These are phyloP conservation scores for Pseudopodoces humilis DNA, from an alignment of 2,113 vertebrate genomes.

Conservation along the genomic window DNA sequence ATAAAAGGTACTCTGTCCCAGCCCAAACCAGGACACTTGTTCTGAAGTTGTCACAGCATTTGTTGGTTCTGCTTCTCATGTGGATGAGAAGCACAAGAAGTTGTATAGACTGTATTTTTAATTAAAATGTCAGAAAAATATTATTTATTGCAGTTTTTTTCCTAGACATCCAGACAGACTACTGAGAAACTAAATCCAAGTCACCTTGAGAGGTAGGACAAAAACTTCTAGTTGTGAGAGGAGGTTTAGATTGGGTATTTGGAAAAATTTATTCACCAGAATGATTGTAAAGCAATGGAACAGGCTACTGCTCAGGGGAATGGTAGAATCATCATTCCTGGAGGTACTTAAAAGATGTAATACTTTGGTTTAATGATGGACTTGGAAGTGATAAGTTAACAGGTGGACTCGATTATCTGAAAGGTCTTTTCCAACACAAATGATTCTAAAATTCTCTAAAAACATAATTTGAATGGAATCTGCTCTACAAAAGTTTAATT, in stretches of 20 bases:
- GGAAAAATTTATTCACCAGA: background rate
- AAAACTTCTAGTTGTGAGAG: background rate
- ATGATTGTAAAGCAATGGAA: background rate
- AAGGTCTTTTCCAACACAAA: background rate
- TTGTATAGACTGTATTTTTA: background rate
- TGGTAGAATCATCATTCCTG: background rate
- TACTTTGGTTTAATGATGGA: background rate
- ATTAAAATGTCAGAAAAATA: background rate
- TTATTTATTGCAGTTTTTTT: background rate
- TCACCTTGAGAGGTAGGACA: background rate
- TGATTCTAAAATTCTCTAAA: background rate
- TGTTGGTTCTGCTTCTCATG: background rate
- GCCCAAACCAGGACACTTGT: background rate
- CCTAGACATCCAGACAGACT: background rate
- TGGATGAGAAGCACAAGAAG: background rate
- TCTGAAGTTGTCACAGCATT: background rate
- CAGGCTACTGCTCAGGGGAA: background rate
- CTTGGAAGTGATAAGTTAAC: background rate
- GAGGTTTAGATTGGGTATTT: background rate
- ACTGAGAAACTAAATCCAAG: background rate
- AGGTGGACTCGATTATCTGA: background rate
- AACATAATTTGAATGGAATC: background rate
- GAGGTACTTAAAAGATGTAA: background rate
- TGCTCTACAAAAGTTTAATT: background rate
- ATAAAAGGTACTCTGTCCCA: background rate